Percentiles rank a stretch among this genome's conserved stretches.
Conservation (phyloP, 2,113 vertebrate genomes). For the Mungos mungo region DNA sequence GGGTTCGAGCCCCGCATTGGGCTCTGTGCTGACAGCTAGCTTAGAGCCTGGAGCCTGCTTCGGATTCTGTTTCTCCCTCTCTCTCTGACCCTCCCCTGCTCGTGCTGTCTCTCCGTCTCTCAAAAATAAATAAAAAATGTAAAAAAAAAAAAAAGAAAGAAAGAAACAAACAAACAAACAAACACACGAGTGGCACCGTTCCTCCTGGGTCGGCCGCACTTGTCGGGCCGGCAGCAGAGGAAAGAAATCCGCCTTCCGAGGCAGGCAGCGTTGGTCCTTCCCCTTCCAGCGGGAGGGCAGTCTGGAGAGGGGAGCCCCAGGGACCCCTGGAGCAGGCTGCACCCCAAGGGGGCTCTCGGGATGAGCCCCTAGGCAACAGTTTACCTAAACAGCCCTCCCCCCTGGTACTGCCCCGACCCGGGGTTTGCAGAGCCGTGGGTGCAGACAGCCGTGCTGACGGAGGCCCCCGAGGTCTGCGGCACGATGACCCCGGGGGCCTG, state of each 20-base stretch:
- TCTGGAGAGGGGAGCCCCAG: background rate
- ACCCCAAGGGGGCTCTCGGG: background rate
- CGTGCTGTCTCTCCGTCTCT: too few relatives aligned
- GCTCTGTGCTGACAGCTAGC: too few relatives aligned
- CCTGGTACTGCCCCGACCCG: background rate
- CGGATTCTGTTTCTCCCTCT: too few relatives aligned
- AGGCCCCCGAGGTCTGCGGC: fast-evolving
- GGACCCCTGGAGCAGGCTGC: background rate
- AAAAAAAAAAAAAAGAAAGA: too few relatives aligned
- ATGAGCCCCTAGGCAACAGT: fast-evolving
- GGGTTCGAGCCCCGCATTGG: too few relatives aligned
- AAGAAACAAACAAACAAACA: background rate
- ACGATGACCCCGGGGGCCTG: fast-evolving
- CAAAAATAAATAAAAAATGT: too few relatives aligned
- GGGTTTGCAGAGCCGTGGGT: fast-evolving
- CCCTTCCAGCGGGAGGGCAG: background rate
- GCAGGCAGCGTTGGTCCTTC: background rate
- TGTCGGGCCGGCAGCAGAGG: background rate
- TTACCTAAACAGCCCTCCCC: background rate
- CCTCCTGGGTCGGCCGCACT: too few relatives aligned
- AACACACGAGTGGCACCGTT: background rate
- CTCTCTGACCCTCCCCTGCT: too few relatives aligned
- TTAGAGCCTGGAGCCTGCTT: too few relatives aligned
- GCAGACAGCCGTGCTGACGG: fast-evolving
- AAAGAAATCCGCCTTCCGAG: background rate